Conservation (phyloP, 2,888 invertebrate genomes). For the Bellardia pandia region DNA sequence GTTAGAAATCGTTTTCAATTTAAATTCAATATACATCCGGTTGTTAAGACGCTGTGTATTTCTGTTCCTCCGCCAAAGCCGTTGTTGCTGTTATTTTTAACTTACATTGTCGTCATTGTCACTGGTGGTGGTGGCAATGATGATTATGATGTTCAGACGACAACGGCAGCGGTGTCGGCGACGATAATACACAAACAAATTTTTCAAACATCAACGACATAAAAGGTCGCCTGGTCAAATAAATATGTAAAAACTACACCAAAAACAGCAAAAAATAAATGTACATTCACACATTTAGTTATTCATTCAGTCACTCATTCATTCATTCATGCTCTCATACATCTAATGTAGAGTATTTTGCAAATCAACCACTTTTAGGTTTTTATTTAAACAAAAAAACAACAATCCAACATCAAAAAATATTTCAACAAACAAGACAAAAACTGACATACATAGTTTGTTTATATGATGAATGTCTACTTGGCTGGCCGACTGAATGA, state of each 20-base stretch:
- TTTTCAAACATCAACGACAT: slow-evolving; percentile 50
- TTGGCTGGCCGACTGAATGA: slow-evolving; percentile 45
- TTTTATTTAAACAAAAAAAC: slow-evolving; percentile 36
- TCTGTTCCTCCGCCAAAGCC: slow-evolving; percentile 5
- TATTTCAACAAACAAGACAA: slow-evolving; percentile 25
- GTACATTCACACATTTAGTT: not conserved
- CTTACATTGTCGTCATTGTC: slow-evolving; percentile 54
- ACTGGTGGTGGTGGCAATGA: slow-evolving; percentile 17
- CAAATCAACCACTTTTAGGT: slow-evolving; percentile 68
- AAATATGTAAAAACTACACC: slow-evolving; percentile 38
- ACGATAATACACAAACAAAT: slow-evolving; percentile 33
- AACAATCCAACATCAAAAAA: slow-evolving; percentile 28
- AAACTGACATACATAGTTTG: slow-evolving; percentile 26
- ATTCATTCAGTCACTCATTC: not conserved
- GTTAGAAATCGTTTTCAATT: slow-evolving; percentile 80
- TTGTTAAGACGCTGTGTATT: slow-evolving; percentile 63
- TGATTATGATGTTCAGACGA: slow-evolving; percentile 5
- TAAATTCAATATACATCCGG: slow-evolving; percentile 82
- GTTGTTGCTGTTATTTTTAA: slow-evolving; percentile 35
- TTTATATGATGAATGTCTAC: slow-evolving; percentile 42
- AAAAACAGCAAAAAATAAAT: not conserved
- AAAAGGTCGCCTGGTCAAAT: slow-evolving; percentile 69
- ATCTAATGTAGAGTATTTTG: slow-evolving; percentile 53
- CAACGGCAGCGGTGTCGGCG: not conserved
- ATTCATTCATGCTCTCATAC: slow-evolving; percentile 14